phyloP scores from a whole-genome alignment of 1,140 invertebrate species.

The Orussus abietinus region DNA sequence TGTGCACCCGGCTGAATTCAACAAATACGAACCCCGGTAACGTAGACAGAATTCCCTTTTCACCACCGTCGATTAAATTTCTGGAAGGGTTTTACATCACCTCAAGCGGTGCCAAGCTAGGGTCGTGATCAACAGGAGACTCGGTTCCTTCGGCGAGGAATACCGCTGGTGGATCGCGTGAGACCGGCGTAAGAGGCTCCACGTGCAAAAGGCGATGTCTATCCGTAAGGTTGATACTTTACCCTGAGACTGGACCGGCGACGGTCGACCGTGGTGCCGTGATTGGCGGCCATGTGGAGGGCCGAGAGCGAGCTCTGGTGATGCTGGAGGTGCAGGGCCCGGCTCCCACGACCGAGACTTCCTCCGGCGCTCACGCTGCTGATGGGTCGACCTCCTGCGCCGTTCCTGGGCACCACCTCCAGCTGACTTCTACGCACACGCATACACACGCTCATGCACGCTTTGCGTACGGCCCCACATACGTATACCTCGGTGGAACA shows the following conservation, averaged over 20 bases:
- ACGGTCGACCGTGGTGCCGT: slow-evolving; percentile 44
- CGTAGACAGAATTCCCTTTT: too few species aligned
- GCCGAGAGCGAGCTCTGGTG: slow-evolving; percentile 48
- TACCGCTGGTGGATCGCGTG: too few species aligned
- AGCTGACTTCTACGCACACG: slow-evolving; percentile 50
- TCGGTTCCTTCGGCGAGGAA: too few species aligned
- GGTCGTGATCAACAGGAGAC: too few species aligned
- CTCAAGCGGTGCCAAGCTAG: too few species aligned
- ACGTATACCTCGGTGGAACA: slow-evolving; percentile 35
- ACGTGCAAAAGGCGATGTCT: too few species aligned
- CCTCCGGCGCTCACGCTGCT: slow-evolving; percentile 44
- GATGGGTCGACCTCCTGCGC: slow-evolving; percentile 40
- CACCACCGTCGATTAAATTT: too few species aligned
- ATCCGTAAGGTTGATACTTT: too few species aligned
- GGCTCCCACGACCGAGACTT: slow-evolving; percentile 46
- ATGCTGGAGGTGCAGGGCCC: slow-evolving; percentile 43
- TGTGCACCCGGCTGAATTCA: too few species aligned
- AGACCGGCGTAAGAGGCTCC: too few species aligned
- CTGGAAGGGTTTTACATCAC: too few species aligned
- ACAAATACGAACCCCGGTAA: too few species aligned
- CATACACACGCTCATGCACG: slow-evolving; percentile 45
- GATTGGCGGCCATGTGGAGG: slow-evolving; percentile 43
- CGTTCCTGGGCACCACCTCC: slow-evolving; percentile 50
- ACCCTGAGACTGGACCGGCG: slow-evolving; percentile 52
- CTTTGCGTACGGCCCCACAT: slow-evolving; percentile 33